A percentile compares a stretch with the other conserved stretches of the same genome.
phyloP scores from a whole-genome alignment of 35 echinoderm and acorn worm species.

The Ophiothrix spiculata region DNA sequence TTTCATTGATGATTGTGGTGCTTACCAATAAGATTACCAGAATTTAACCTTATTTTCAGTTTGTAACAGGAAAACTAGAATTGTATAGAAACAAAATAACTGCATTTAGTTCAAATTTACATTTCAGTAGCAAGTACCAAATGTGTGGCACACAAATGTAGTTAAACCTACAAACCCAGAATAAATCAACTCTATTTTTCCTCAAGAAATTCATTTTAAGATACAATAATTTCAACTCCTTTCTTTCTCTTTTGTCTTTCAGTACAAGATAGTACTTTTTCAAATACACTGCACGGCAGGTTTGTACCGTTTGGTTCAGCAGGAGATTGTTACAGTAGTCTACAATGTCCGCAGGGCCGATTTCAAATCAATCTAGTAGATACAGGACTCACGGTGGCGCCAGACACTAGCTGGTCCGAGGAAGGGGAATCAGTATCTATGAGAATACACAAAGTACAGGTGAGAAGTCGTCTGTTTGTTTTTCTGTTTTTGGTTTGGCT shows the following conservation, averaged over 20 bases:
- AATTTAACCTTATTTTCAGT: no score
- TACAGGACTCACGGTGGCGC: conserved; percentile 74
- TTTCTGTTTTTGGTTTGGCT: not conserved
- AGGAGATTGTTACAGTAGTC: conserved; percentile 87
- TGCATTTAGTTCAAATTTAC: no score
- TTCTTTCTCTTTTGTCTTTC: not conserved
- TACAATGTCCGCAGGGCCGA: conserved; percentile 81
- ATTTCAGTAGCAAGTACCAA: no score
- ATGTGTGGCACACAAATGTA: no score
- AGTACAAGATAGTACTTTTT: conserved; percentile 79
- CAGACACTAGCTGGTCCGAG: conserved; percentile 70
- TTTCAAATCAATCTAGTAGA: conserved; percentile 78
- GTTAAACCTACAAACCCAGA: no score
- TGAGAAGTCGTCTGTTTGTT: conserved; percentile 20
- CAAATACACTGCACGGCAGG: conserved; percentile 47
- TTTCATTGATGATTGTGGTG: no score
- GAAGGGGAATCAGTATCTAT: conserved; percentile 68
- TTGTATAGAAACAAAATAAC: no score
- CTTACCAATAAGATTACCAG: no score
- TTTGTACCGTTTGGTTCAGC: conserved; percentile 91
- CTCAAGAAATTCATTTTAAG: no score
- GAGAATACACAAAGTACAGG: conserved; percentile 59
- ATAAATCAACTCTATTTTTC: no score
- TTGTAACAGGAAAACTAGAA: no score
- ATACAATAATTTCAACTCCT: not conserved